These are phyloP conservation scores for Heliothis virescens DNA, from an alignment of 1,140 invertebrate species.

Conservation along the genomic window DNA sequence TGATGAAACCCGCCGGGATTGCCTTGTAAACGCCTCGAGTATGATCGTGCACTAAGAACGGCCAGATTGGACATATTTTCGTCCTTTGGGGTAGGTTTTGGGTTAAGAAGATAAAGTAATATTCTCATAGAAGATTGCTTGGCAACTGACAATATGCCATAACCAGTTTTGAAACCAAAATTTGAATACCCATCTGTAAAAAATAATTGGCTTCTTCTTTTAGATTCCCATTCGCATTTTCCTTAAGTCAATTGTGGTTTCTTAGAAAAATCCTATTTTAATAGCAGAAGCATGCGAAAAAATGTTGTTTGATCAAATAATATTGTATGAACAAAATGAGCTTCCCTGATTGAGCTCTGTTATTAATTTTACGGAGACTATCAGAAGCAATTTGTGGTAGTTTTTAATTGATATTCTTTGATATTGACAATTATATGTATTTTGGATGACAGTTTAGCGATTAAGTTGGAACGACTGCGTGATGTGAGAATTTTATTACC, in stretches of 20 bases:
- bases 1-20: conserved; percentile 81
- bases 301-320: background rate
- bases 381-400: conserved; percentile 37
- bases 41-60: conserved; percentile 48
- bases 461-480: no score
- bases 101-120: background rate
- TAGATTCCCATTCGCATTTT: no score
- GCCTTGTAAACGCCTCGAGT: conserved; percentile 75
- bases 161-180: background rate
- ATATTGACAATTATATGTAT: background rate
- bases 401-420: conserved; percentile 12
- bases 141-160: background rate
- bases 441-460: background rate
- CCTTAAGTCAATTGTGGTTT: background rate
- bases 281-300: conserved; percentile 2
- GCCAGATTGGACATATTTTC: conserved; percentile 56
- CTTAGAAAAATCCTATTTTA: background rate
- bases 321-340: background rate
- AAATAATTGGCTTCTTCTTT: no score
- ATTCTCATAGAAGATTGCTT: background rate
- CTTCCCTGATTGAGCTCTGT: background rate
- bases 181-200: no score
- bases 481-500: no score
- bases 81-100: background rate
- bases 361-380: conserved; percentile 9